Evolutionary conservation across 2,888 invertebrate genomes (phyloP).

Genomic region (Lepidocyrtoides sp.): DNA sequence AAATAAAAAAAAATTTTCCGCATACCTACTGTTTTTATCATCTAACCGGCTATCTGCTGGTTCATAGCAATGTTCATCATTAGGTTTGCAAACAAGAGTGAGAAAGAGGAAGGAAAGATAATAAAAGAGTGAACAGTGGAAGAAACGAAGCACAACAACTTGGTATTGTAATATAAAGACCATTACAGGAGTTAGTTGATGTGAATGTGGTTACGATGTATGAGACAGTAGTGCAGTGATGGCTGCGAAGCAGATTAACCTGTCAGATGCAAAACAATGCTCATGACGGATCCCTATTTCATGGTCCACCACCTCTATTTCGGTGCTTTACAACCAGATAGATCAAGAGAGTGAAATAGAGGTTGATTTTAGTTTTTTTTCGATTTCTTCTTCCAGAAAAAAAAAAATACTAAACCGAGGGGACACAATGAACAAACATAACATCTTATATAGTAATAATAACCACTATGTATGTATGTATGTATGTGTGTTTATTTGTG

Average conservation of each 20-base stretch:
- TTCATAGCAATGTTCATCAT: too few species aligned
- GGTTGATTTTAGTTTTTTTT: conserved; percentile 48
- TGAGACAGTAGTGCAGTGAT: background rate
- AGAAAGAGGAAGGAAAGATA: too few species aligned
- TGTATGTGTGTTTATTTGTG: background rate
- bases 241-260: conserved; percentile 81
- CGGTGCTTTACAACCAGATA: background rate
- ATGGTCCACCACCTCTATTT: conserved; percentile 83
- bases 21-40: too few species aligned
- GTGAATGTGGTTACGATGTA: background rate
- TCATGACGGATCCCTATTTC: conserved; percentile 85
- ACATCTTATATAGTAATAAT: background rate
- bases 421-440: background rate
- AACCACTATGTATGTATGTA: background rate
- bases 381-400: conserved; percentile 18
- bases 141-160: too few species aligned
- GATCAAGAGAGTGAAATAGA: conserved; percentile 13
- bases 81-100: too few species aligned
- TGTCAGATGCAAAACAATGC: conserved; percentile 85
- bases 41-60: too few species aligned
- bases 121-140: too few species aligned
- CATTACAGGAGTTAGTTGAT: too few species aligned
- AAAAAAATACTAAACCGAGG: conserved; percentile 8
- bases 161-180: too few species aligned
- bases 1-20: too few species aligned